Base-by-base conservation (phyloP, 2,888 invertebrate genomes). In the Drosophila gaucha region DNA sequence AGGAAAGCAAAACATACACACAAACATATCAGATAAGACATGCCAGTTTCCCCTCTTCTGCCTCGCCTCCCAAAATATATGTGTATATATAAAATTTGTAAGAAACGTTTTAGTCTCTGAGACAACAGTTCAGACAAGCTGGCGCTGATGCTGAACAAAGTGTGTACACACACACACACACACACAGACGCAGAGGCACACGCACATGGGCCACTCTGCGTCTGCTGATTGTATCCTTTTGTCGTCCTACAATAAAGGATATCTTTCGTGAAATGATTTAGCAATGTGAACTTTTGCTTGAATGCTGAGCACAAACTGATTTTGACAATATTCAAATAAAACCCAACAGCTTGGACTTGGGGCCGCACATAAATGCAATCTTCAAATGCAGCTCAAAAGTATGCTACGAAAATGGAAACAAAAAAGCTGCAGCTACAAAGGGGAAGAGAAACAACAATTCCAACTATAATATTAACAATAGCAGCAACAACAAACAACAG, bases 401-500 rank as follows among this genome's bases (percentile, higher is more conserved):
- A 28, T 33, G 39, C 66, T 22, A 51, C n/a, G 38, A 14, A 20
- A 39, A 41, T 22, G 22, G 3, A 22, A 5, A 22, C 22, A 22
- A 22, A 10, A 41, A 26, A 41, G 24, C 10, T 41, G 41, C 41
- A 41, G 41, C 16, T 14, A 1, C 8, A 2, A 9, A 39, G n/a
- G 22, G 10, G 35, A 6, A 26, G 26, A 3, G 6, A 8, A 44
- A 28, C 12, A 24, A 44, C 28, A 18, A 44, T 41, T 41, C 16
- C n/a, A 65, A 24, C 28, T 38, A 20, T 20, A n/a, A 50, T 14
- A 50, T 50, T 28, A 43, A 43, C 6, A n/a, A 20, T 8, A 51
- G 18, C 39, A 16, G 18, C 36, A 46, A 41, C 31, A 46, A 44
- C 67, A 43, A 65, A 44, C 18, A 33, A 39, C 39, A 41, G 30